These are phyloP conservation scores for Leucopternis melanops DNA, from an alignment of 2,113 vertebrate species.

Conservation along the genomic window DNA sequence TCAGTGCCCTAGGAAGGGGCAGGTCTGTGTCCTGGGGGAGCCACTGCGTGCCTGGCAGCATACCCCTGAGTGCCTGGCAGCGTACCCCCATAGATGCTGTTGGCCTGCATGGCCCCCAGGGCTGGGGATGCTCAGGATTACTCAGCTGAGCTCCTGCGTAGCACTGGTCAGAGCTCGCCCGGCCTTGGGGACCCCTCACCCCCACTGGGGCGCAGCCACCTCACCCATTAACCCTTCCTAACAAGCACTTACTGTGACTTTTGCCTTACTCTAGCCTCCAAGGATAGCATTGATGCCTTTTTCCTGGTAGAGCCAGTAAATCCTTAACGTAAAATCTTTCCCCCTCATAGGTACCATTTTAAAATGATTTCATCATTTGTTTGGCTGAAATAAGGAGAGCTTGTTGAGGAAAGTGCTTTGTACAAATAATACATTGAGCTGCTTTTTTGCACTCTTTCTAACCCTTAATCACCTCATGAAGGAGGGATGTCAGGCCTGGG, in stretches of 20 bases:
- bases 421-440: background rate
- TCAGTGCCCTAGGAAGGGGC: background rate
- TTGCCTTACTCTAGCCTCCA: background rate
- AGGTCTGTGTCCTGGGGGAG: background rate
- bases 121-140: background rate
- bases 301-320: background rate
- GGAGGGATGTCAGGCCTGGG: background rate
- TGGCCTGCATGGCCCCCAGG: background rate
- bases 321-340: background rate
- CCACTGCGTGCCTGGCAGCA: fast-evolving
- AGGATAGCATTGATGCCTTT: background rate
- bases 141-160: background rate
- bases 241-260: fast-evolving
- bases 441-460: background rate
- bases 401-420: background rate
- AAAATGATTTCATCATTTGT: background rate
- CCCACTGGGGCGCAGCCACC: background rate
- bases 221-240: background rate
- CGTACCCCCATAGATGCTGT: fast-evolving
- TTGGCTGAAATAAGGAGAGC: background rate
- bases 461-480: background rate
- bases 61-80: background rate
- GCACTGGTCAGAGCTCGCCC: background rate
- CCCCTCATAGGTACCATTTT: background rate
- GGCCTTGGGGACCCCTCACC: background rate